phyloP scores from a whole-genome alignment of 2,888 invertebrate genomes.

The Cephalotes varians region DNA sequence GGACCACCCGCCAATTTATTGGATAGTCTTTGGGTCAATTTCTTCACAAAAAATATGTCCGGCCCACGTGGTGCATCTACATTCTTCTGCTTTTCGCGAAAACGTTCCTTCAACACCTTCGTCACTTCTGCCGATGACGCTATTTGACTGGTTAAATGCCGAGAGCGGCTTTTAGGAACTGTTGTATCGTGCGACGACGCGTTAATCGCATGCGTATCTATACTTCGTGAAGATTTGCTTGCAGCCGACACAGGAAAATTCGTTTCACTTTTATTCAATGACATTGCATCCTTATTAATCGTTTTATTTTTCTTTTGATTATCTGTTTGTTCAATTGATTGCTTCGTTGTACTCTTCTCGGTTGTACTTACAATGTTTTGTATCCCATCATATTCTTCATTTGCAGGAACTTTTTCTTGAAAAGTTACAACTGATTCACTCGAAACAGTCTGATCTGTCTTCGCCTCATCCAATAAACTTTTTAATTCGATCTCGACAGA shows the following conservation, averaged over 20 bases:
- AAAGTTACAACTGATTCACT: conserved; percentile 54
- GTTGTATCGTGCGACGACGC: conserved; percentile 60
- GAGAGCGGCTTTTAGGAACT: conserved; percentile 70
- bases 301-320: conserved; percentile 59
- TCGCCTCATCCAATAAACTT: conserved; percentile 80
- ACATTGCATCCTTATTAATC: conserved; percentile 36
- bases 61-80: conserved; percentile 84
- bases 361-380: background rate
- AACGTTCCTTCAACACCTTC: conserved; percentile 87
- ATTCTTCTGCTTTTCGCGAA: conserved; percentile 85
- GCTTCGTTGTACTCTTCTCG: conserved; percentile 26
- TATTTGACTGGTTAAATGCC: conserved; percentile 87
- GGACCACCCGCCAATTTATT: conserved; percentile 83
- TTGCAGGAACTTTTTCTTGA: conserved; percentile 51
- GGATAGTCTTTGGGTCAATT: conserved; percentile 87
- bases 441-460: conserved; percentile 57
- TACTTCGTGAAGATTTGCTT: conserved; percentile 40
- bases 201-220: conserved; percentile 34
- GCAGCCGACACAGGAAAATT: conserved; percentile 40
- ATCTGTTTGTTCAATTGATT: conserved; percentile 43
- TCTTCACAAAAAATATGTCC: conserved; percentile 87
- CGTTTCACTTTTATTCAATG: conserved; percentile 50
- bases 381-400: conserved; percentile 26
- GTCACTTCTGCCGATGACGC: conserved; percentile 87
- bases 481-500: conserved; percentile 81